These are phyloP conservation scores for Terebella lapidaria DNA, from an alignment of 2,888 invertebrate genomes.

Conservation along the genomic window DNA sequence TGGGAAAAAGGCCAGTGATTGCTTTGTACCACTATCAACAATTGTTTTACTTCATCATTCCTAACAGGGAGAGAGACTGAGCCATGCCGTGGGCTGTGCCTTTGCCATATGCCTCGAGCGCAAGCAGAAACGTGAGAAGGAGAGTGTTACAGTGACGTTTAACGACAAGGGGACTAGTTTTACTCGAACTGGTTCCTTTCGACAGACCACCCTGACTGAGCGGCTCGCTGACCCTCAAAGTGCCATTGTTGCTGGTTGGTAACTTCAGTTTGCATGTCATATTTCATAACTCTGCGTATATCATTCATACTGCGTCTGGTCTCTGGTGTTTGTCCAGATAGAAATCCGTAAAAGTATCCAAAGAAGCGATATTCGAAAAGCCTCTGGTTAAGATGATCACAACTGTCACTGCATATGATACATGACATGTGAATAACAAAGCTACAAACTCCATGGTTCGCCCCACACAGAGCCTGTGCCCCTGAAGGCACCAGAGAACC, in stretches of 20 bases:
- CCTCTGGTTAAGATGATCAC: too few species aligned
- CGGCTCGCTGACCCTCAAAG: slow-evolving; percentile 65
- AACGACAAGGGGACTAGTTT: slow-evolving; percentile 65
- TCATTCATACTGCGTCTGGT: neutral
- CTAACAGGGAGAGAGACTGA: slow-evolving; percentile 89
- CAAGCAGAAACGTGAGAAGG: slow-evolving; percentile 95
- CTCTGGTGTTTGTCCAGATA: too few species aligned
- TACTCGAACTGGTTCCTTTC: slow-evolving; percentile 86
- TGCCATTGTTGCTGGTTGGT: slow-evolving; percentile 55
- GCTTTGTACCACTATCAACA: too few species aligned
- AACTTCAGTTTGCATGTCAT: neutral
- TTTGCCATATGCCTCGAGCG: slow-evolving; percentile 96
- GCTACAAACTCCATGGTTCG: too few species aligned
- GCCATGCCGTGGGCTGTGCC: slow-evolving; percentile 98
- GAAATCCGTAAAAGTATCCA: too few species aligned
- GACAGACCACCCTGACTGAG: slow-evolving; percentile 73
- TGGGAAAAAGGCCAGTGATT: too few species aligned
- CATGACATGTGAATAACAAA: too few species aligned
- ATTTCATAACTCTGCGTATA: neutral
- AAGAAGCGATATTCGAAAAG: too few species aligned
- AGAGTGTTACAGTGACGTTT: slow-evolving; percentile 59
- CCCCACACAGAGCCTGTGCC: slow-evolving; percentile 53
- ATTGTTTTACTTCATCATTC: too few species aligned
- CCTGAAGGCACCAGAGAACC: slow-evolving; percentile 66
- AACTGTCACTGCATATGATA: neutral